Evolutionary conservation across 2,888 invertebrate species (phyloP).

Genomic region (Mylabris sibirica): DNA sequence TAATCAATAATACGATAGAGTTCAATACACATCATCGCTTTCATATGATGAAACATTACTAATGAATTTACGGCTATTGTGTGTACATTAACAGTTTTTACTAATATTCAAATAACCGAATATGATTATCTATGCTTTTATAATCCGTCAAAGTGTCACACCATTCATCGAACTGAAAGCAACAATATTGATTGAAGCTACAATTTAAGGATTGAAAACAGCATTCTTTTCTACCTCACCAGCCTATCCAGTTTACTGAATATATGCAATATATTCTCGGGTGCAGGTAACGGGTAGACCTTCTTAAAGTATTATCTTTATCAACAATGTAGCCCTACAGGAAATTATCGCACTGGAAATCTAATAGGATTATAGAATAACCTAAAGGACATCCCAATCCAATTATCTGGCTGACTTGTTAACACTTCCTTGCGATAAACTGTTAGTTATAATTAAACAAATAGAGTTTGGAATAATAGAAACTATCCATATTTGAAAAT

Average conservation of each 20-base stretch:
- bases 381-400: constrained; percentile 28
- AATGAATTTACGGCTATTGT: background rate
- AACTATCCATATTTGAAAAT: too few relatives aligned
- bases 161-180: too few relatives aligned
- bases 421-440: constrained; percentile 24
- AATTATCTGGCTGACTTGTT: constrained; percentile 29
- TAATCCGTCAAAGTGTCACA: background rate
- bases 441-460: constrained; percentile 13
- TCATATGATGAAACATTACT: background rate
- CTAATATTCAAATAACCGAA: background rate
- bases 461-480: background rate
- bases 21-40: background rate
- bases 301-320: background rate
- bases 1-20: background rate
- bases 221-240: too few relatives aligned
- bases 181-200: too few relatives aligned
- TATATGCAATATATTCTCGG: background rate
- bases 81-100: background rate
- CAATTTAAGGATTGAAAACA: too few relatives aligned
- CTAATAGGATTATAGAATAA: constrained; percentile 20
- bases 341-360: background rate
- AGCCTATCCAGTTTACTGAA: background rate
- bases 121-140: background rate
- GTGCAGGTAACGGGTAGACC: background rate
- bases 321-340: background rate